Evolutionary conservation across 1,140 invertebrate species (phyloP).

Genomic region (Eupeodes corollae): DNA sequence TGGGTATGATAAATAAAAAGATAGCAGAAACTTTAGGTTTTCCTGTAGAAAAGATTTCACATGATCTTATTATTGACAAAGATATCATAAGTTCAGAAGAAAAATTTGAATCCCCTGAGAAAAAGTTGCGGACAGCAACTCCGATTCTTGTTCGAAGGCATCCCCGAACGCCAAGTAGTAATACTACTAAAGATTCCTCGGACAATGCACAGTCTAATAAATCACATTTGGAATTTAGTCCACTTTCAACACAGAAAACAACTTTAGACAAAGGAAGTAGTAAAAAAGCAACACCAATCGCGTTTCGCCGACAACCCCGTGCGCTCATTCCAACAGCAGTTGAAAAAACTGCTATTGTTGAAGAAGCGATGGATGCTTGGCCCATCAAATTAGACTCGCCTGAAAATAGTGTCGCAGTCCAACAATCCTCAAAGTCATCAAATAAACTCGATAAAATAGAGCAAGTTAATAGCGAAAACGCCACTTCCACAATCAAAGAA

Average conservation of each 20-base stretch:
- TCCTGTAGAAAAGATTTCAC: not conserved
- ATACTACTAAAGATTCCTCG: constrained; percentile 8
- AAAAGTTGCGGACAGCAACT: constrained; percentile 23
- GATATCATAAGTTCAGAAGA: constrained; percentile 33
- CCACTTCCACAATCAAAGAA: not conserved
- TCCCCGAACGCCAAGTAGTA: constrained; percentile 25
- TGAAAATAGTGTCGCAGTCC: not conserved
- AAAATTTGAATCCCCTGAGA: constrained; percentile 33
- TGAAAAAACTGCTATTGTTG: constrained; percentile 34
- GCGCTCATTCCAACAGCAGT: constrained; percentile 14
- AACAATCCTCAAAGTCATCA: not conserved
- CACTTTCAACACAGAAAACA: not conserved
- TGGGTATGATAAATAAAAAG: constrained; percentile 3
- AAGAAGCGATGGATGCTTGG: constrained; percentile 45
- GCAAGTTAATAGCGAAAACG: not conserved
- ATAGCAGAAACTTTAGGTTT: not conserved
- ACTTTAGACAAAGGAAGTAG: not conserved
- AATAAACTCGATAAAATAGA: not conserved
- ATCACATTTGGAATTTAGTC: not conserved
- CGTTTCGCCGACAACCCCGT: constrained; percentile 25
- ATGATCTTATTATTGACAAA: constrained; percentile 19
- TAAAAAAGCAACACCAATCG: constrained; percentile 28
- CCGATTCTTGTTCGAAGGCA: constrained; percentile 25
- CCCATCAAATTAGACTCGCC: constrained; percentile 28
- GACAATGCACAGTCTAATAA: constrained; percentile 5